These are phyloP conservation scores for Drosophila nr. perissopoda DNA, from an alignment of 2,888 invertebrate species.

Conservation along the genomic window DNA sequence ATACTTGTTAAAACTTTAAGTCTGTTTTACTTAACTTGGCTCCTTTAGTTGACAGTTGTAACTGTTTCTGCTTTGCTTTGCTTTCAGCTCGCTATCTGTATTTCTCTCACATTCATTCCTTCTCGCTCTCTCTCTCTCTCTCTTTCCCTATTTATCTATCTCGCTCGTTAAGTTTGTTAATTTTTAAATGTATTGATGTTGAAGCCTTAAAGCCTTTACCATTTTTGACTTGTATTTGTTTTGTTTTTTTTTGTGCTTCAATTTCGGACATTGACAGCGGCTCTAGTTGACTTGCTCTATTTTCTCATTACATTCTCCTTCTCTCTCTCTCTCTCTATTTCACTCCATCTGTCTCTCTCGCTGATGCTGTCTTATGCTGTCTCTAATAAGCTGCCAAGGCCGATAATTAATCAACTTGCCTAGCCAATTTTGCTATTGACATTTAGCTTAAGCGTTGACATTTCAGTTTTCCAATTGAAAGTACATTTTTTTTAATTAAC, in stretches of 20 bases:
- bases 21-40: slow-evolving; percentile 79
- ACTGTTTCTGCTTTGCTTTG: slow-evolving; percentile 64
- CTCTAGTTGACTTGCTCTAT: slow-evolving; percentile 69
- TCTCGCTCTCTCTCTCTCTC: background rate
- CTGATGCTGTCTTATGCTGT: background rate
- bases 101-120: background rate
- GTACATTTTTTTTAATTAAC: slow-evolving; percentile 15
- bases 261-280: slow-evolving; percentile 59
- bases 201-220: slow-evolving; percentile 53
- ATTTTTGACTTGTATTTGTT: slow-evolving; percentile 18
- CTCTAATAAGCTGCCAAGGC: slow-evolving; percentile 33
- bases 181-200: slow-evolving; percentile 53
- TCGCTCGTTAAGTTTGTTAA: slow-evolving; percentile 33
- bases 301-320: slow-evolving; percentile 7
- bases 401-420: slow-evolving; percentile 67
- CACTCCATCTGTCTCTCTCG: slow-evolving; percentile 4
- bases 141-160: background rate
- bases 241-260: slow-evolving; percentile 5
- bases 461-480: slow-evolving; percentile 60
- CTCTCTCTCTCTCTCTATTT: slow-evolving; percentile 8
- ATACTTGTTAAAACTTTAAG: slow-evolving; percentile 80
- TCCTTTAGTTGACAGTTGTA: slow-evolving; percentile 77
- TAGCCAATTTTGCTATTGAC: slow-evolving; percentile 67
- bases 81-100: slow-evolving; percentile 13
- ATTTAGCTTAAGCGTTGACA: slow-evolving; percentile 48